These are phyloP conservation scores for Torymus tubicola DNA, from an alignment of 2,888 invertebrate genomes.

Conservation along the genomic window DNA sequence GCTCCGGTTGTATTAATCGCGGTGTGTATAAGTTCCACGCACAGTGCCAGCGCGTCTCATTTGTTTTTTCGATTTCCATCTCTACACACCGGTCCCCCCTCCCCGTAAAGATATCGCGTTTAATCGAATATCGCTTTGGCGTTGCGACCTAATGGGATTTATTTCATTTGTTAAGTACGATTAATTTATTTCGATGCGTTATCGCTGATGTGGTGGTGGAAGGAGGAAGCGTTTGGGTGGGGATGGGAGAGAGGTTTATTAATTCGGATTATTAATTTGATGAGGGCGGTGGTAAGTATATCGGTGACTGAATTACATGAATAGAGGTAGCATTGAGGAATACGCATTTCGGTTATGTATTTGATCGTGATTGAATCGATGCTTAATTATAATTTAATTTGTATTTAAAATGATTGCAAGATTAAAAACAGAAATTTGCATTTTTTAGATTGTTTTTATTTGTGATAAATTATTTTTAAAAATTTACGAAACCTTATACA, in stretches of 20 bases:
- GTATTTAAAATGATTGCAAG: too few species aligned
- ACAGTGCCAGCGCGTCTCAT: conserved; percentile 11
- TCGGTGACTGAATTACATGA: neutral
- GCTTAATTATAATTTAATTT: too few species aligned
- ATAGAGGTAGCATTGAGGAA: neutral
- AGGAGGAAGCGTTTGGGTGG: neutral
- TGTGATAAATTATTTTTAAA: too few species aligned
- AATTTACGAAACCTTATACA: too few species aligned
- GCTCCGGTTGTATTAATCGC: conserved; percentile 43
- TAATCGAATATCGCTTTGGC: neutral
- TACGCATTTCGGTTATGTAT: too few species aligned
- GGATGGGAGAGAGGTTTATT: too few species aligned
- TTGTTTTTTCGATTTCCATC: conserved; percentile 11
- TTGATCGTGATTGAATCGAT: too few species aligned
- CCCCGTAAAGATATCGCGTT: neutral
- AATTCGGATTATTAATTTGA: conserved; percentile 1
- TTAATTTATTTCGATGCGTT: conserved; percentile 18
- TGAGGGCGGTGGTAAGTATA: neutral
- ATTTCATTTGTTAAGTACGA: conserved; percentile 20
- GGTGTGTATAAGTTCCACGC: too few species aligned
- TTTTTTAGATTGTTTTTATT: too few species aligned
- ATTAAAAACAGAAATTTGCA: too few species aligned
- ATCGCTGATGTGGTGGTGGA: too few species aligned
- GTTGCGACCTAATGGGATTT: conserved; percentile 1
- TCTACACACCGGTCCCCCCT: neutral